A percentile compares a stretch with the other conserved stretches of the same genome.
Evolutionary conservation across 2,797 vertebrate genomes (phyloP).

Genomic region (Apogon hyalosoma): DNA sequence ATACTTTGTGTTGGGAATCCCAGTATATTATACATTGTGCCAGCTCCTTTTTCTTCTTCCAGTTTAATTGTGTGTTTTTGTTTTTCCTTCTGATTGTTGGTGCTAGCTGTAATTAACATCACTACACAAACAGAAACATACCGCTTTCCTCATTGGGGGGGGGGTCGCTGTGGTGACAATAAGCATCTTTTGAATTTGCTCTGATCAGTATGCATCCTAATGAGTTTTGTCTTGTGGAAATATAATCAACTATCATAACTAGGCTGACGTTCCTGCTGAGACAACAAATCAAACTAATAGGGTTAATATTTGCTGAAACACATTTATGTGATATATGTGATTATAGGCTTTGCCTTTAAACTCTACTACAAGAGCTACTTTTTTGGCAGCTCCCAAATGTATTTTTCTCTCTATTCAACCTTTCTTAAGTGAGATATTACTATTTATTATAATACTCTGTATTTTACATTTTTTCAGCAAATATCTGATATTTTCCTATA

Average conservation of each 20-base stretch:
- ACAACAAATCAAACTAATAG: conserved; percentile 2
- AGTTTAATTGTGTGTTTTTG: conserved; percentile 1
- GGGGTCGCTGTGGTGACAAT: conserved; percentile 36
- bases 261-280: conserved; percentile 3
- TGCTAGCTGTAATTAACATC: conserved; percentile 38
- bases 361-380: too few relatives aligned
- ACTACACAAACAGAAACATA: conserved; percentile 8
- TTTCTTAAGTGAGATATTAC: too few relatives aligned
- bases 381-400: too few relatives aligned
- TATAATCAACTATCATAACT: conserved; percentile 24
- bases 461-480: too few relatives aligned
- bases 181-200: conserved; percentile 42
- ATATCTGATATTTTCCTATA: too few relatives aligned
- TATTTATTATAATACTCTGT: too few relatives aligned
- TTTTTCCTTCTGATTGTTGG: conserved; percentile 6
- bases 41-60: conserved; percentile 1
- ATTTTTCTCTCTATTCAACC: too few relatives aligned
- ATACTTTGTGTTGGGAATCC: neutral
- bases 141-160: neutral
- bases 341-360: too few relatives aligned
- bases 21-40: too few relatives aligned
- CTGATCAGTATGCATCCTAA: conserved; percentile 48
- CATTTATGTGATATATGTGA: too few relatives aligned
- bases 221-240: conserved; percentile 39
- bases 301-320: neutral